Conservation (phyloP, 1,140 invertebrate genomes). For the Micrasema minimum region DNA sequence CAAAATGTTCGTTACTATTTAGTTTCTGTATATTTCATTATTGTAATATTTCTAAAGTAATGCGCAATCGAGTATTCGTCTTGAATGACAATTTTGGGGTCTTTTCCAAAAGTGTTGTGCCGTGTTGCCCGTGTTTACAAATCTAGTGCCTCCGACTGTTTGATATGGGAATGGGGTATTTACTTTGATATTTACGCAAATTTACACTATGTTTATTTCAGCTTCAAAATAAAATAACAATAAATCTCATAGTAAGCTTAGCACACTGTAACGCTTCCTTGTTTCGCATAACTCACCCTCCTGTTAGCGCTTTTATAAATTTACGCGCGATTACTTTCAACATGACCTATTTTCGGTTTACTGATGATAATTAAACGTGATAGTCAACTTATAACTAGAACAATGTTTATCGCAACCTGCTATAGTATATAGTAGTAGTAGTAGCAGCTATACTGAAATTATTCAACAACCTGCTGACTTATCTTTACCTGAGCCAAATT, state of each 20-base stretch:
- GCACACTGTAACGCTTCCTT: too few relatives aligned
- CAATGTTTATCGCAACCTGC: too few relatives aligned
- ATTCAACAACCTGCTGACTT: not conserved
- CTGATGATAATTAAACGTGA: not conserved
- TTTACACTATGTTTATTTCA: conserved; percentile 4
- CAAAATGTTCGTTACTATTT: conserved; percentile 39
- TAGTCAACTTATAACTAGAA: too few relatives aligned
- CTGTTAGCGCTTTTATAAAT: conserved; percentile 1
- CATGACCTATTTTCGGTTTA: conserved; percentile 8
- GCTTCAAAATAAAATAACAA: too few relatives aligned
- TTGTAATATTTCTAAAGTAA: not conserved
- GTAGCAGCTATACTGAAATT: not conserved
- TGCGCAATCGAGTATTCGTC: not conserved
- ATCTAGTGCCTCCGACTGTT: conserved; percentile 4
- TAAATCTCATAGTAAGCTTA: too few relatives aligned
- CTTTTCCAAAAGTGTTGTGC: conserved; percentile 18
- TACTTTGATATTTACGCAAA: conserved; percentile 25
- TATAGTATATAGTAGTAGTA: too few relatives aligned
- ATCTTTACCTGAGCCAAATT: too few relatives aligned
- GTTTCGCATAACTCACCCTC: not conserved
- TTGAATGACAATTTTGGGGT: conserved; percentile 1
- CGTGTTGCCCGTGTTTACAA: conserved; percentile 20
- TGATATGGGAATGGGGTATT: conserved; percentile 36
- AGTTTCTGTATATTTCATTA: conserved; percentile 20
- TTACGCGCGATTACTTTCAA: not conserved